These are phyloP conservation scores for Neolamprologus tretocephalus DNA, from an alignment of 2,113 vertebrate genomes.

Conservation along the genomic window DNA sequence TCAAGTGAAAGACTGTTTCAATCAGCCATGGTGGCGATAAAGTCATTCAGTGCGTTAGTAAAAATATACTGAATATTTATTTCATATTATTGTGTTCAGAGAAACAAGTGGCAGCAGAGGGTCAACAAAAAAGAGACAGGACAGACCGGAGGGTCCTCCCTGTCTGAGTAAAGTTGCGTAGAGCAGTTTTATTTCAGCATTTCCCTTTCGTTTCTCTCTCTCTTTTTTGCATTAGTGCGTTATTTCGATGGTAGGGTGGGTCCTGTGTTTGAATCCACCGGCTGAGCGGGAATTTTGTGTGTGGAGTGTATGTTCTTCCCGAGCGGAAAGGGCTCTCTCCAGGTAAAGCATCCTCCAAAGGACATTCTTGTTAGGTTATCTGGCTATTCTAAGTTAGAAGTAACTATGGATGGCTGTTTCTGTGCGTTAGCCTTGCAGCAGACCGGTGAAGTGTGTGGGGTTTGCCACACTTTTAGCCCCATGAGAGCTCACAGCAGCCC, in stretches of 20 bases:
- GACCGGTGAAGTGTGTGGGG: not conserved
- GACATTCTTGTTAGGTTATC: not conserved
- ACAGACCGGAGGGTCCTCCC: not conserved
- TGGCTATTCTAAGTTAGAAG: not conserved
- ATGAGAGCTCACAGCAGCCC: not conserved
- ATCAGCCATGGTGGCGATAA: not conserved
- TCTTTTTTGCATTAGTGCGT: not conserved
- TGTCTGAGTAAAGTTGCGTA: not conserved
- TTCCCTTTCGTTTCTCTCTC: not conserved
- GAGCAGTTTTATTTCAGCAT: not conserved
- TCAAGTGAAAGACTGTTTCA: not conserved
- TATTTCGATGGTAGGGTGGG: not conserved
- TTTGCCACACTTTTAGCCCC: not conserved
- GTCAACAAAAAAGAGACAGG: not conserved
- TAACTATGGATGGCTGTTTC: no score
- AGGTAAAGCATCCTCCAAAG: not conserved
- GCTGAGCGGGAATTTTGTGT: accelerated
- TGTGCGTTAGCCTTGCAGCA: not conserved
- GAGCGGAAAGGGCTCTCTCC: not conserved
- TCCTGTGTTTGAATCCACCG: not conserved
- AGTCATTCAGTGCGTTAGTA: not conserved
- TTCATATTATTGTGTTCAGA: not conserved
- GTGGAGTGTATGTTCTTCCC: not conserved
- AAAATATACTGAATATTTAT: not conserved
- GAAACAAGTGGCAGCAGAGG: not conserved